A percentile compares a stretch with the other conserved stretches of the same genome.
These are phyloP conservation scores for Heptranchias perlo DNA, from an alignment of 2,113 vertebrate genomes.

Conservation along the genomic window DNA sequence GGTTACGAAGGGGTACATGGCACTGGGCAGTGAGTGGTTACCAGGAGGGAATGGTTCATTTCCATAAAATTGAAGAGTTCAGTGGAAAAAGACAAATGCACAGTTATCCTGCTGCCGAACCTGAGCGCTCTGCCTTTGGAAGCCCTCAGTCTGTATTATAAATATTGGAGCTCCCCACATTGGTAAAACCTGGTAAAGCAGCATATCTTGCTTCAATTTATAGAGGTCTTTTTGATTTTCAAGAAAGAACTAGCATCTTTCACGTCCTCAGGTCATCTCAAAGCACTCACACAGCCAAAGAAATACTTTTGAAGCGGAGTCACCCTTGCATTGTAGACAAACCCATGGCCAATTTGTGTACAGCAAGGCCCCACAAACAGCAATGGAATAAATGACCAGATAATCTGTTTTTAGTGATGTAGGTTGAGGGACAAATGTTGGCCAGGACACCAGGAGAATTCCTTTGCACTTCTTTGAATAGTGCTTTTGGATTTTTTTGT, in stretches of 20 bases:
- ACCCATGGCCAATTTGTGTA: neutral
- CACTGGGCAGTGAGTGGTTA: too few relatives aligned
- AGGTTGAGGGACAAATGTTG: neutral
- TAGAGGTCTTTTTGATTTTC: neutral
- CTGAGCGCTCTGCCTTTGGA: neutral
- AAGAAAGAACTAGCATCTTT: neutral
- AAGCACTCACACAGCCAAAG: neutral
- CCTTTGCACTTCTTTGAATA: neutral
- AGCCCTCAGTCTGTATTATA: neutral
- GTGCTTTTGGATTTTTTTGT: neutral
- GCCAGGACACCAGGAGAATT: neutral
- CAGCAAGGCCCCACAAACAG: neutral
- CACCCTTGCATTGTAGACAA: neutral
- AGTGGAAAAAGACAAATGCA: neutral
- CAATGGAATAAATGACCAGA: neutral
- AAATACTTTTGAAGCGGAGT: neutral
- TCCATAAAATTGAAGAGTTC: neutral
- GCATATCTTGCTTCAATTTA: neutral
- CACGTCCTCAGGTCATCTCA: neutral
- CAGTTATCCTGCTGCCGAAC: neutral
- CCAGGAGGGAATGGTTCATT: neutral
- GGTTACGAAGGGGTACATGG: too few relatives aligned
- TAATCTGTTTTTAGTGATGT: neutral
- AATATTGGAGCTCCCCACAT: constrained; percentile 1
- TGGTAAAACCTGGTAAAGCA: neutral